Evolutionary conservation across 2,797 vertebrate species (phyloP).

Genomic region (Hoplostethus atlanticus): DNA sequence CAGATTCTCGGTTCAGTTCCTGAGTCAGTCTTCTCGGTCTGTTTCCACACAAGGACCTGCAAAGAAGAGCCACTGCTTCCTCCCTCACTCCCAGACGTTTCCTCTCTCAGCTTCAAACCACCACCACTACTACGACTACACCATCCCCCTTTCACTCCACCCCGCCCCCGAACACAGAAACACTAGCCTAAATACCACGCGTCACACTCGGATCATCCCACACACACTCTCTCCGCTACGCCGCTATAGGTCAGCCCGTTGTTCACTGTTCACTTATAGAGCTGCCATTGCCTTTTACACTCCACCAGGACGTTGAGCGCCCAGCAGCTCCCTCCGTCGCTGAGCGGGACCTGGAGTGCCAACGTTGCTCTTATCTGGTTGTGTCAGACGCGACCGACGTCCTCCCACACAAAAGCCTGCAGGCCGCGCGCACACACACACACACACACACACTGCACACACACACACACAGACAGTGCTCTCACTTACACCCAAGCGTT

Average conservation of each 20-base stretch:
- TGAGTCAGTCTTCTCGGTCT: neutral
- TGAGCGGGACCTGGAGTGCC: conserved; percentile 11
- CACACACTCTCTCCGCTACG: neutral
- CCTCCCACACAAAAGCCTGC: conserved; percentile 34
- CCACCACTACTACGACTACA: neutral
- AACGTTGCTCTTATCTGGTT: conserved; percentile 39
- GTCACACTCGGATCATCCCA: conserved; percentile 21
- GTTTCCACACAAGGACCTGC: neutral
- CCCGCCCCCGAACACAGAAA: conserved; percentile 16
- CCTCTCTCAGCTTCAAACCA: neutral
- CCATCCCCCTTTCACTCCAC: neutral
- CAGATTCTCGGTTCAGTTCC: too few species aligned
- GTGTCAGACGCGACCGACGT: conserved; percentile 32
- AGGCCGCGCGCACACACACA: conserved; percentile 7
- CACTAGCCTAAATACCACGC: conserved; percentile 1
- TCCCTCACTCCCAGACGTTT: too few species aligned
- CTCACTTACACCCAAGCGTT: conserved; percentile 1
- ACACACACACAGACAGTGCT: conserved; percentile 6
- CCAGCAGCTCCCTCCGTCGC: neutral
- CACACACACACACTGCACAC: conserved; percentile 2
- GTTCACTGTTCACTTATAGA: neutral
- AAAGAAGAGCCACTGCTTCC: neutral
- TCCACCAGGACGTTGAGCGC: too few species aligned
- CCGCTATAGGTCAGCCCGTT: conserved; percentile 5
- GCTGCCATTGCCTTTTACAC: too few species aligned